Evolutionary conservation across 64 coral and sea anemone species (phyloP), one percentile per base, ranked within the genome.

Genomic region (Montipora foliosa): DNA sequence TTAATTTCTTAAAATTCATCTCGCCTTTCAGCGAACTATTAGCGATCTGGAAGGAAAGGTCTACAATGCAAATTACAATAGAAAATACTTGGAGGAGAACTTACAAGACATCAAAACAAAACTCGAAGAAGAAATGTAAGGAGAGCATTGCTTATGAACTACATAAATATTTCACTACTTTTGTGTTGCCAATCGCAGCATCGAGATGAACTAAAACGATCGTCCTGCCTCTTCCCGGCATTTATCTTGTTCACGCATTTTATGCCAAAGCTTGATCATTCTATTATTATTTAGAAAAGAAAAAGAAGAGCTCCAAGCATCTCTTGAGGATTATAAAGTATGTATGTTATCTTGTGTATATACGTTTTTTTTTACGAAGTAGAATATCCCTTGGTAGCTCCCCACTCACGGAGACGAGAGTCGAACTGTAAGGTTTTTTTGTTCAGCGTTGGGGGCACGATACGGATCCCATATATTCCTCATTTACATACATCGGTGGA

Each of bases 1-100:
- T 7, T 10, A 5, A 10, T 55, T 55, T 5, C 5, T 55, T 64
- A 7, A 37, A 37, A 12, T 15, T 64, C 13, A 14, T 64, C 9
- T 15, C 11, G 14, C 14, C 57, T 49, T 48, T 76, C 72, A 92
- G 90, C 46, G 59, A 19, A 77, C 44, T 64, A 92, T 86, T 11
- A 77, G 57, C n/a, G 81, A 92, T 16, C 90, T 92, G 4, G 82
- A 92, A 60, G 51, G 74, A 51, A 83, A 83, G 49, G 47, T 92
- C 70, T 47, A 75, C 52, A 74, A 92, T 29, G 46, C 74, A 25
- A 62, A 77, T 66, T 76, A 76, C 24, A 59, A 49, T 67, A 15
- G 77, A 8, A 92, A 92, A 92, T 74, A 85, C n/a, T 21, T 49
- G 19, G 24, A 76, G 14, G 87, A 88, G 74, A 88, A 51, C 14